A percentile compares a stretch with the other conserved stretches of the same genome.
phyloP scores from a whole-genome alignment of 2,113 vertebrate species.

The Ovis canadensis region DNA sequence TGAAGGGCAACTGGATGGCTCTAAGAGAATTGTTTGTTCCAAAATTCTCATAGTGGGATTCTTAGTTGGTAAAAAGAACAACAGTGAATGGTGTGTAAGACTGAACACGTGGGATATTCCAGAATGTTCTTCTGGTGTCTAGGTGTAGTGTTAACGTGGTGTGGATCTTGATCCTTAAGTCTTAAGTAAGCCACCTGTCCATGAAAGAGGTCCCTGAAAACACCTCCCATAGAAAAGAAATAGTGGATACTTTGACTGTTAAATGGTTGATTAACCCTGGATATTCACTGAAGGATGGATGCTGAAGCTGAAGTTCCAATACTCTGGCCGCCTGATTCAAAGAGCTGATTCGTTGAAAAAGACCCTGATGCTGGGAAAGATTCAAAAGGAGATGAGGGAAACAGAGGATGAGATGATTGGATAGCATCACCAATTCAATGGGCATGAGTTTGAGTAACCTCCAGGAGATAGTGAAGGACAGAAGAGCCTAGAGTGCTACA shows the following conservation, averaged over 20 bases:
- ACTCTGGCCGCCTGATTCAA: neutral
- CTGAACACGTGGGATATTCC: neutral
- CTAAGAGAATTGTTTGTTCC: neutral
- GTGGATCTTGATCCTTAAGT: neutral
- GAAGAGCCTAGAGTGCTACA: neutral
- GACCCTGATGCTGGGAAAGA: neutral
- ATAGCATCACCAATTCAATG: neutral
- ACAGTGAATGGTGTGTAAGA: neutral
- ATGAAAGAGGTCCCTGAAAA: neutral
- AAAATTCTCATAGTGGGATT: neutral
- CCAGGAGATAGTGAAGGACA: neutral
- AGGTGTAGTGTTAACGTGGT: neutral
- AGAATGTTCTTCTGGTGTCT: neutral
- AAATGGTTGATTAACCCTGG: neutral
- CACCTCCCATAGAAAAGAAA: neutral
- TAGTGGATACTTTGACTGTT: neutral
- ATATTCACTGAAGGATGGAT: neutral
- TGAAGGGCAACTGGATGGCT: neutral
- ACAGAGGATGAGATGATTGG: neutral
- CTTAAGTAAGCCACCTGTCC: neutral
- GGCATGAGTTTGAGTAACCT: neutral
- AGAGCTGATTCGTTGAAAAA: neutral
- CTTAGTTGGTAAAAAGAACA: neutral
- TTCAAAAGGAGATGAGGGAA: neutral
- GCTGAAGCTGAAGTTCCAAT: neutral